Evolutionary conservation across 2,888 invertebrate genomes (phyloP), one percentile per base, ranked within the genome.

Genomic region (Ophraella communa): DNA sequence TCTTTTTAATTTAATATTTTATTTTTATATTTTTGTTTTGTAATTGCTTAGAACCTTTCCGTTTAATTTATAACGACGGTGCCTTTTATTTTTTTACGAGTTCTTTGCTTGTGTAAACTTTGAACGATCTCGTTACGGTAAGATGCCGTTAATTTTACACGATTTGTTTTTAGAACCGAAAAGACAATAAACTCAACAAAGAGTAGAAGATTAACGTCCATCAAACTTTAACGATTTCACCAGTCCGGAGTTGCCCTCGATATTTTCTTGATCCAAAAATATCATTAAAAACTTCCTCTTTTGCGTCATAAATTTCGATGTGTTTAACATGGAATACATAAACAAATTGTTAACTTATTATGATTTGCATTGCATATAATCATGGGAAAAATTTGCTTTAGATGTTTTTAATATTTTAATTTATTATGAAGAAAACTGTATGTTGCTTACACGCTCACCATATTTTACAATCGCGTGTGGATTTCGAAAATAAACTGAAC

Each of bases 161-260:
- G 23, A n/a, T 47, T 47, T 47, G 47, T 23, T 23, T 47, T 47
- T 47, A 23, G 47, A n/a, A 21, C 11, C 3, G 21, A n/a, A 47
- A 10, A 14, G n/a, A 47, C 21, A 47, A 47, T 23, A 47, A 23
- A 47, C 47, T 47, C n/a, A 23, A 47, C 23, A 47, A 23, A 47
- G 47, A 47, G 47, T 4, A 21, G 11, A 23, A n/a, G 23, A 47
- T 47, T 47, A 47, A 47, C 47, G 47, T 23, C n/a, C 47, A 23
- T 47, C 47, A 47, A 47, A 47, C 4, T 47, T 21, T 23, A 47
- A 47, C 21, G 47, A 47, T 23, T n/a, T 23, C 7, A 4, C 21
- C n/a, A n/a, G 17, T 11, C 10, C 47, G 23, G 21, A 47, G 23
- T 47, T 47, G 47, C 23, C 23, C 47, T 11, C 45, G 45, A 45